These are phyloP conservation scores for Macrosoma leucophasiata DNA, from an alignment of 2,888 invertebrate genomes.

Conservation along the genomic window DNA sequence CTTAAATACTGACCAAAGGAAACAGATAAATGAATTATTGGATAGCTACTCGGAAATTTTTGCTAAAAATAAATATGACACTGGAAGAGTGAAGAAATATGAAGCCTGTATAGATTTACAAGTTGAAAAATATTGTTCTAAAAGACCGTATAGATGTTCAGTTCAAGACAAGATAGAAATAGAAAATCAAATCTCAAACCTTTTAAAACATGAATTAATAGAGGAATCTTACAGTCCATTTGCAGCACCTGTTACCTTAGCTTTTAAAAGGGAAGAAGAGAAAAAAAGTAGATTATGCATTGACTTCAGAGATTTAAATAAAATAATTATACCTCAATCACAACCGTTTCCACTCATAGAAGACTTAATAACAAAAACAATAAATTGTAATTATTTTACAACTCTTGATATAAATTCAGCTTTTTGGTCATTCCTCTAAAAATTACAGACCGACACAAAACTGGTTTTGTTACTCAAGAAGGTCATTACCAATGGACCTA, in stretches of 20 bases:
- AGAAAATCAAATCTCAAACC: conserved; percentile 6
- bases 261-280: conserved; percentile 23
- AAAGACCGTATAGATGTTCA: conserved; percentile 7
- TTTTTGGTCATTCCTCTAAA: conserved; percentile 40
- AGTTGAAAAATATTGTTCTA: conserved; percentile 7
- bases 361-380: conserved; percentile 32
- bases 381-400: conserved; percentile 33
- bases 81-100: conserved; percentile 10
- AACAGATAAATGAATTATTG: conserved; percentile 17
- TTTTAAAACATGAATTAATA: conserved; percentile 4
- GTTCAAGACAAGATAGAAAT: conserved; percentile 7
- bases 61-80: conserved; percentile 21
- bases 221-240: conserved; percentile 20
- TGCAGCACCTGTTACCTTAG: conserved; percentile 27
- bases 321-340: conserved; percentile 28
- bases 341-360: conserved; percentile 34
- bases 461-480: conserved; percentile 31
- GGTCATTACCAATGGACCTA: conserved; percentile 18
- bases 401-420: conserved; percentile 39
- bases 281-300: conserved; percentile 27
- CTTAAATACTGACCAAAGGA: conserved; percentile 17
- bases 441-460: conserved; percentile 34
- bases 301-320: conserved; percentile 26
- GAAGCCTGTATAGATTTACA: conserved; percentile 6
- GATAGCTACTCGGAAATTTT: conserved; percentile 17